phyloP scores from a whole-genome alignment of 2,113 vertebrate species.

The Tupaia chinensis region DNA sequence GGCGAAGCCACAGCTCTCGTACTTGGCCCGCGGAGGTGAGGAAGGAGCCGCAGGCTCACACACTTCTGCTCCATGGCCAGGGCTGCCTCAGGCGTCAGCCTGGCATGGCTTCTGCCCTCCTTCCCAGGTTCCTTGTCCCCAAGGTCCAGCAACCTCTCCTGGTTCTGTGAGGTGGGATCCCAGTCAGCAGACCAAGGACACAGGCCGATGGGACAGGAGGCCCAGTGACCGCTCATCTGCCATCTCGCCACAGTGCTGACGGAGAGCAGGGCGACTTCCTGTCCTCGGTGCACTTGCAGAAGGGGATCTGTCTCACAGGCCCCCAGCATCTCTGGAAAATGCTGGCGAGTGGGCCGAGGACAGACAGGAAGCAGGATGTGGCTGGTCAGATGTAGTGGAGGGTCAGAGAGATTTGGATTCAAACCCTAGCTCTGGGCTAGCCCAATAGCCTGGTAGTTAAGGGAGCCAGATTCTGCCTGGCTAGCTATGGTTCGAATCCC shows the following conservation, averaged over 20 bases:
- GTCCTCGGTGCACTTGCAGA: neutral
- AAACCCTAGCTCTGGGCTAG: neutral
- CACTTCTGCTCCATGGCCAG: neutral
- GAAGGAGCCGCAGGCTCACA: neutral
- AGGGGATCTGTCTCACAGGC: accelerated
- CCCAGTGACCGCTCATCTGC: neutral
- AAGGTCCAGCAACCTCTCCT: neutral
- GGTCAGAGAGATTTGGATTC: neutral
- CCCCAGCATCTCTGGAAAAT: neutral
- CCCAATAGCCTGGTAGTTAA: no score
- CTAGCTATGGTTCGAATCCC: no score
- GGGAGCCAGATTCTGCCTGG: no score
- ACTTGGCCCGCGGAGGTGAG: neutral
- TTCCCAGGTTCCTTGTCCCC: neutral
- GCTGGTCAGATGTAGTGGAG: neutral
- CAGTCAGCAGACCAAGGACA: neutral
- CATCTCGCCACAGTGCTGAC: neutral
- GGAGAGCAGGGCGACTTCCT: neutral
- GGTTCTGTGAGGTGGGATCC: neutral
- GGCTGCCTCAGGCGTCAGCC: neutral
- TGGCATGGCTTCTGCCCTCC: neutral
- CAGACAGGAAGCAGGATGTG: neutral
- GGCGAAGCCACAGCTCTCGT: accelerated
- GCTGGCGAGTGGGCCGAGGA: neutral
- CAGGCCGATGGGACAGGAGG: neutral